phyloP scores from a whole-genome alignment of 2,797 vertebrate species.

The Mionectes olivaceus region DNA sequence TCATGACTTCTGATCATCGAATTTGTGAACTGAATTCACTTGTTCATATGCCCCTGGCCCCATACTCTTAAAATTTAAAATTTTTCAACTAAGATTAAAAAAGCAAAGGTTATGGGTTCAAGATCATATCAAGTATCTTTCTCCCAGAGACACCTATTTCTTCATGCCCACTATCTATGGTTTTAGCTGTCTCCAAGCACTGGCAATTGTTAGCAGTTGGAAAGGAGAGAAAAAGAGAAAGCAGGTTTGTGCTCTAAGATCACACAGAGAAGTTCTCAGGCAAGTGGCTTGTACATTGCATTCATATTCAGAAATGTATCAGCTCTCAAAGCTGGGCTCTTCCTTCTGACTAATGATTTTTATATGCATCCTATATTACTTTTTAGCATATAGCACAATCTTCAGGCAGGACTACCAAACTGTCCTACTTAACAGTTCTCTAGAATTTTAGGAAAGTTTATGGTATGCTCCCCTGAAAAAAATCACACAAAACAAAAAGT shows the following conservation, averaged over 20 bases:
- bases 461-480: not conserved
- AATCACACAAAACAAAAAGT: accelerated
- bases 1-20: not conserved
- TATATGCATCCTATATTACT: not conserved
- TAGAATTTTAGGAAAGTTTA: not conserved
- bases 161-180: not conserved
- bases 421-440: not conserved
- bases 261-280: not conserved
- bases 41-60: not conserved
- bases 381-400: not conserved
- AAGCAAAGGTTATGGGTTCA: not conserved
- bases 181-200: not conserved
- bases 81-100: not conserved
- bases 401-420: not conserved
- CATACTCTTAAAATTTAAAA: not conserved
- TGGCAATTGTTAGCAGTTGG: not conserved
- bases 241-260: not conserved
- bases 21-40: not conserved
- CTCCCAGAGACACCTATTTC: not conserved
- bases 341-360: not conserved
- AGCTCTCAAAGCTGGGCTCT: not conserved
- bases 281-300: not conserved
- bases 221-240: not conserved
- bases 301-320: not conserved
- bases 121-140: not conserved